A percentile compares a stretch with the other conserved stretches of the same genome.
phyloP scores from a whole-genome alignment of 1,140 invertebrate genomes.

The fruit fly (Drosophila melanogaster) region Release_6_plus_ISO1_MT NC_004354.4:1422001-1422500 shows the following conservation, averaged over 20 bases:
- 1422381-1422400: neutral
- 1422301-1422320: constrained; percentile 18
- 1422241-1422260: neutral
- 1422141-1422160: constrained; percentile 10
- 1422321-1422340: constrained; percentile 15
- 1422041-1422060: constrained; percentile 15
- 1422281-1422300: constrained; percentile 6
- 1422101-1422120: neutral
- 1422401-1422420: too few relatives aligned
- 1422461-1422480: neutral
- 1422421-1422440: neutral
- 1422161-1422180: too few relatives aligned
- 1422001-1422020: constrained; percentile 2
- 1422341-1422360: constrained; percentile 26
- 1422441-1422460: neutral
- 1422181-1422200: neutral
- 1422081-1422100: neutral
- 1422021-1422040: constrained; percentile 4
- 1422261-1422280: neutral
- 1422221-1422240: constrained; percentile 34
- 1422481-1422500: neutral
- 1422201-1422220: constrained; percentile 33
- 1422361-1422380: neutral
- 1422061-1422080: constrained; percentile 16
- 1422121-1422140: constrained; percentile 34